phyloP scores from a whole-genome alignment of 2,797 vertebrate genomes.

The Ciconia nigra region DNA sequence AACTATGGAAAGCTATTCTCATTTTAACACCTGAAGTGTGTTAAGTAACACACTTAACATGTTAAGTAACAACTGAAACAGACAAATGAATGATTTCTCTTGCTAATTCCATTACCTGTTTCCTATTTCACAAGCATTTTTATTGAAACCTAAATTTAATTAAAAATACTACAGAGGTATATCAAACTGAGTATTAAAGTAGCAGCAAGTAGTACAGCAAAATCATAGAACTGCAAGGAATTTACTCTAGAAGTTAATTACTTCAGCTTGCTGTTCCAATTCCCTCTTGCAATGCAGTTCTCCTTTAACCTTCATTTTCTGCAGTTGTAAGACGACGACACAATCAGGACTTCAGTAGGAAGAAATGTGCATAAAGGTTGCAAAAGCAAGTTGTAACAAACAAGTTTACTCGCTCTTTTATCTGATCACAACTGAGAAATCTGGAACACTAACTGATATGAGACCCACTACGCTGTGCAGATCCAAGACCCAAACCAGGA shows the following conservation, averaged over 20 bases:
- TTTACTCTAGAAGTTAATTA: constrained; percentile 24
- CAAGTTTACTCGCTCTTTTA: background rate
- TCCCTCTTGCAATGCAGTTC: background rate
- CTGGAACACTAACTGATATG: background rate
- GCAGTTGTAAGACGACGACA: background rate
- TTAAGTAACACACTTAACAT: background rate
- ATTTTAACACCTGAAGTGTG: background rate
- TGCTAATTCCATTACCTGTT: constrained; percentile 32
- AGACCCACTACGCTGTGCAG: background rate
- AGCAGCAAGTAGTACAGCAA: background rate
- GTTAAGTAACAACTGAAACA: background rate
- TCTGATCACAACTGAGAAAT: background rate
- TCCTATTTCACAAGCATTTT: background rate
- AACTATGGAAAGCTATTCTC: background rate
- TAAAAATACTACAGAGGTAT: background rate
- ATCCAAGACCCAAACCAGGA: background rate
- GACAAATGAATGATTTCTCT: constrained; percentile 65
- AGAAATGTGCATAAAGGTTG: background rate
- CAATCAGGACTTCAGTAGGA: background rate
- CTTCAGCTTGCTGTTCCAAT: background rate
- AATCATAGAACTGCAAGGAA: background rate
- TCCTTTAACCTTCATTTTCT: background rate
- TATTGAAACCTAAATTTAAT: background rate
- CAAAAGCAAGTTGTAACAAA: background rate
- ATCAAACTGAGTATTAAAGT: background rate